Conservation (phyloP, 2,797 vertebrate genomes). For the Pipistrellus pygmaeus region DNA sequence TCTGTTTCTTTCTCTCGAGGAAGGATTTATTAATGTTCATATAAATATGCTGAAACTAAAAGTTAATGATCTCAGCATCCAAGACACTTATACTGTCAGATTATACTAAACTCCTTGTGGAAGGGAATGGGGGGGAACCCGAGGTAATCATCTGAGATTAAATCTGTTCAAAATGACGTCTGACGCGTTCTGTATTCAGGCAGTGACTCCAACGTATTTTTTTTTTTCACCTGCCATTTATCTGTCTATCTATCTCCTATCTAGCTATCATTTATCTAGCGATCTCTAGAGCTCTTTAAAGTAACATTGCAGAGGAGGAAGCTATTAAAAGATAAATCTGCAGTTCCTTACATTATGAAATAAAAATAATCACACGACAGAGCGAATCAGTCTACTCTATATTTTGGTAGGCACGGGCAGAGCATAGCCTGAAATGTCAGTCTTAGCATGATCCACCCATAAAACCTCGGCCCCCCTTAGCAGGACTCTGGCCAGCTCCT, state of each 20-base stretch:
- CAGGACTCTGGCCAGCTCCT: rapidly evolving
- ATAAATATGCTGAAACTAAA: slow-evolving; percentile 52
- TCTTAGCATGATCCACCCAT: slow-evolving; percentile 58
- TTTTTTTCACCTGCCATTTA: slow-evolving; percentile 76
- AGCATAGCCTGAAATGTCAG: slow-evolving; percentile 25
- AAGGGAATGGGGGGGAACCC: slow-evolving; percentile 48
- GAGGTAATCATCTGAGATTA: slow-evolving; percentile 61
- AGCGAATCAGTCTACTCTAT: slow-evolving; percentile 65
- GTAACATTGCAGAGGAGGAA: slow-evolving; percentile 66
- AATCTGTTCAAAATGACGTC: slow-evolving; percentile 81
- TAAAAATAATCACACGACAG: slow-evolving; percentile 69
- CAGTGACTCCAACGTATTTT: slow-evolving; percentile 67
- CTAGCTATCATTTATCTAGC: neutral
- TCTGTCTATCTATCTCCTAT: neutral
- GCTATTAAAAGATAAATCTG: slow-evolving; percentile 76
- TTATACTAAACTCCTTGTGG: slow-evolving; percentile 16
- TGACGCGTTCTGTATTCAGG: slow-evolving; percentile 76
- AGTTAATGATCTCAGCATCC: slow-evolving; percentile 5
- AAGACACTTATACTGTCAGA: neutral
- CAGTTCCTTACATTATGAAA: slow-evolving; percentile 67
- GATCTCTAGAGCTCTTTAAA: slow-evolving; percentile 78
- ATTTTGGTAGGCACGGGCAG: slow-evolving; percentile 59
- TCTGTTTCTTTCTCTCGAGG: neutral
- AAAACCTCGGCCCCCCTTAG: neutral
- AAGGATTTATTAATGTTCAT: neutral